phyloP scores from a whole-genome alignment of 2,797 vertebrate genomes.

The Gastrophryne carolinensis region DNA sequence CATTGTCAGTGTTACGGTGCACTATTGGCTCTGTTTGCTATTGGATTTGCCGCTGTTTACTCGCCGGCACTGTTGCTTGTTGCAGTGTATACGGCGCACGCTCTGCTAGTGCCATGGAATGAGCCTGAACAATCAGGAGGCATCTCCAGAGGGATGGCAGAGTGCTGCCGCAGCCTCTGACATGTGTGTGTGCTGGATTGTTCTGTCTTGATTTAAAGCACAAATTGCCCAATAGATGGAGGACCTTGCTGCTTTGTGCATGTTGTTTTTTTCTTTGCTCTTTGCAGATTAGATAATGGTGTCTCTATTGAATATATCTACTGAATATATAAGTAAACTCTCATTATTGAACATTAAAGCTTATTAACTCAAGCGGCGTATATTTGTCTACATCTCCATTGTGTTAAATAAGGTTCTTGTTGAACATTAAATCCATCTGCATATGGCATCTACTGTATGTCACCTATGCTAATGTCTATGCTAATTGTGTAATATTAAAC shows the following conservation, averaged over 20 bases:
- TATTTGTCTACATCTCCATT: no score
- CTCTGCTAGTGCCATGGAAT: neutral
- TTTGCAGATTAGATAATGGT: no score
- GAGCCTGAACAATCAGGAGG: neutral
- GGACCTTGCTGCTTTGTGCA: neutral
- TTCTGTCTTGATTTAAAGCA: neutral
- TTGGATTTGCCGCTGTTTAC: neutral
- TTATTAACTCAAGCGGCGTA: no score
- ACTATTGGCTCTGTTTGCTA: neutral
- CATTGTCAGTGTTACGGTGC: neutral
- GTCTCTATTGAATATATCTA: no score
- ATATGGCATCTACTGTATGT: no score
- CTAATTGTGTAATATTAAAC: no score
- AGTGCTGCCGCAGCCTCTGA: constrained; percentile 23
- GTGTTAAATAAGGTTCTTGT: no score
- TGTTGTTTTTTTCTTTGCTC: no score
- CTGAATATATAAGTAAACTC: no score
- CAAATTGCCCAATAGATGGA: neutral
- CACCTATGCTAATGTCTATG: no score
- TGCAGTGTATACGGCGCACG: neutral
- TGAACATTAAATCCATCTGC: no score
- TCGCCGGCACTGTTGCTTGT: neutral
- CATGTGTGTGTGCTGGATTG: neutral
- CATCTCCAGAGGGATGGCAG: constrained; percentile 11
- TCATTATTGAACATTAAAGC: no score